Conservation (phyloP, 2,888 invertebrate genomes). For the Athripsodes cinereus region DNA sequence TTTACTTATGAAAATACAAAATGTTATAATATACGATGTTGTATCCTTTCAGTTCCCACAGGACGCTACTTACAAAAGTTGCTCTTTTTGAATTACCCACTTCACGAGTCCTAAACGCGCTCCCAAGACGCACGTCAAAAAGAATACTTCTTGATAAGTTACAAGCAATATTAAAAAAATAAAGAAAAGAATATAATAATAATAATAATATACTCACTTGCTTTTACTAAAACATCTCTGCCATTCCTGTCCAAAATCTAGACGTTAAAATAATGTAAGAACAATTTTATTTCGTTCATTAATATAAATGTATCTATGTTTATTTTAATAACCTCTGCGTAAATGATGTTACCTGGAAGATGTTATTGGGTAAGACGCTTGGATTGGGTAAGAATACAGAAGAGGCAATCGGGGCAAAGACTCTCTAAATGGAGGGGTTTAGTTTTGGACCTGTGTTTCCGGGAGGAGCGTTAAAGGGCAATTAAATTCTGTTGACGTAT, state of each 20-base stretch:
- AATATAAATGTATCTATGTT: not conserved
- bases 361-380: too few relatives aligned
- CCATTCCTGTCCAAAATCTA: not conserved
- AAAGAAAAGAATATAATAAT: too few relatives aligned
- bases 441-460: too few relatives aligned
- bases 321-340: not conserved
- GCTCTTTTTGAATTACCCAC: constrained; percentile 1
- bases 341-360: too few relatives aligned
- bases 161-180: not conserved
- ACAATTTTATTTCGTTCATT: not conserved
- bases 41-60: not conserved
- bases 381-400: too few relatives aligned
- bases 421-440: too few relatives aligned
- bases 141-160: constrained; percentile 1
- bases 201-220: too few relatives aligned
- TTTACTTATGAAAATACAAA: not conserved
- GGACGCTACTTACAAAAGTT: not conserved
- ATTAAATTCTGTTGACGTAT: too few relatives aligned
- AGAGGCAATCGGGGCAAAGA: too few relatives aligned
- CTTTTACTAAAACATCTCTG: not conserved
- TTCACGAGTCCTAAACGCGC: constrained; percentile 1
- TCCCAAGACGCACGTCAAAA: not conserved
- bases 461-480: too few relatives aligned
- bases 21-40: not conserved
- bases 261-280: not conserved